Conservation (phyloP, 2,888 invertebrate genomes). For the Tetragnatha montana region DNA sequence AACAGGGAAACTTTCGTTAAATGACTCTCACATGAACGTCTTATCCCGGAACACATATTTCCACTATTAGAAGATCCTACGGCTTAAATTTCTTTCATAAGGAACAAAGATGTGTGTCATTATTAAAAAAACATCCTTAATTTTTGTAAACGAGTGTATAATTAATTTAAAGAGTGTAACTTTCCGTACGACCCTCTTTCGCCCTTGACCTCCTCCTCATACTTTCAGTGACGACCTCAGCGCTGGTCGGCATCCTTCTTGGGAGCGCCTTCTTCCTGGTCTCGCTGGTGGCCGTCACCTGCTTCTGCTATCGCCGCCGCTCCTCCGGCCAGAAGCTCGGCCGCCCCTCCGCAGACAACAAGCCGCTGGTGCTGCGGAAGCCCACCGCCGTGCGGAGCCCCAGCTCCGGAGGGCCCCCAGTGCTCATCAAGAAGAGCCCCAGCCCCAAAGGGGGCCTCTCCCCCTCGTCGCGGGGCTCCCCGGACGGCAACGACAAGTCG, state of each 20-base stretch:
- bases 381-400: slow-evolving; percentile 91
- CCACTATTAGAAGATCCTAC: no score
- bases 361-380: slow-evolving; percentile 70
- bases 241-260: slow-evolving; percentile 81
- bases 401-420: slow-evolving; percentile 80
- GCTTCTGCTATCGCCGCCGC: slow-evolving; percentile 82
- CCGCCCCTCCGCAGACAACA: slow-evolving; percentile 70
- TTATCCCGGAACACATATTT: no score
- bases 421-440: slow-evolving; percentile 88
- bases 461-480: slow-evolving; percentile 69
- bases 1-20: no score
- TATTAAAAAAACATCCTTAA: no score
- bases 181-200: no score
- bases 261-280: slow-evolving; percentile 81
- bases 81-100: no score
- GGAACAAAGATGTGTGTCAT: no score
- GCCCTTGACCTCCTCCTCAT: neutral
- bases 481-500: slow-evolving; percentile 26
- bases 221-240: slow-evolving; percentile 68
- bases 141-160: no score
- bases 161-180: no score
- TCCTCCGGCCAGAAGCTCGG: slow-evolving; percentile 75
- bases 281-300: slow-evolving; percentile 81
- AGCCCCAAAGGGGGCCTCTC: slow-evolving; percentile 80
- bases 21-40: no score